Evolutionary conservation across 92 coral and sea anemone species (phyloP).

Genomic region (Palythoa grandis): DNA sequence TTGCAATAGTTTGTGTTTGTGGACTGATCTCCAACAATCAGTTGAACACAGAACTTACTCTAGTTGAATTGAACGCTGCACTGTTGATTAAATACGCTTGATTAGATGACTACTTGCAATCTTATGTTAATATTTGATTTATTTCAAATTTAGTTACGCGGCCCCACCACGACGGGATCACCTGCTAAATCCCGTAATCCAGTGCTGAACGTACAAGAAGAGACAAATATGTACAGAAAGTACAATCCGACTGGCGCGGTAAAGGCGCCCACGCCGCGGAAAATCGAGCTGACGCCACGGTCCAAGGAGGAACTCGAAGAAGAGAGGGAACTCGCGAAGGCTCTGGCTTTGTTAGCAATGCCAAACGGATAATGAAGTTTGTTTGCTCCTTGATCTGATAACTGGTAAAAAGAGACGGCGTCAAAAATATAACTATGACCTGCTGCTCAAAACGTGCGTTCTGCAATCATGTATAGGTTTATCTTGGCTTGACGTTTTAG

Average conservation of each 20-base stretch:
- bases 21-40: no score
- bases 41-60: no score
- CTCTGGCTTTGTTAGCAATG: constrained; percentile 76
- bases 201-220: neutral
- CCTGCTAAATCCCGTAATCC: neutral
- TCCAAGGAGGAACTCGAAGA: constrained; percentile 61
- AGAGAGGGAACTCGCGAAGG: constrained; percentile 82
- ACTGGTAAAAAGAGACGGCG: no score
- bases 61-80: no score
- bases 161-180: neutral
- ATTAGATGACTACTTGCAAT: neutral
- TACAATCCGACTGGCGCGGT: constrained; percentile 3
- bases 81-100: neutral
- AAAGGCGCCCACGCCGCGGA: constrained; percentile 54
- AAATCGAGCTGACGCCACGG: constrained; percentile 52
- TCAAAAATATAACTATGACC: no score
- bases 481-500: no score
- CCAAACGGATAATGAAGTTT: constrained; percentile 57
- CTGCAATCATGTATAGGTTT: no score
- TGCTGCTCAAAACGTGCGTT: no score
- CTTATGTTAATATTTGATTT: neutral
- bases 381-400: neutral
- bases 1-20: no score
- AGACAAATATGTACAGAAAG: neutral
- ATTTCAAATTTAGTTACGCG: neutral